Evolutionary conservation across 2,113 vertebrate species (phyloP).

Genomic region (Lepus europaeus): DNA sequence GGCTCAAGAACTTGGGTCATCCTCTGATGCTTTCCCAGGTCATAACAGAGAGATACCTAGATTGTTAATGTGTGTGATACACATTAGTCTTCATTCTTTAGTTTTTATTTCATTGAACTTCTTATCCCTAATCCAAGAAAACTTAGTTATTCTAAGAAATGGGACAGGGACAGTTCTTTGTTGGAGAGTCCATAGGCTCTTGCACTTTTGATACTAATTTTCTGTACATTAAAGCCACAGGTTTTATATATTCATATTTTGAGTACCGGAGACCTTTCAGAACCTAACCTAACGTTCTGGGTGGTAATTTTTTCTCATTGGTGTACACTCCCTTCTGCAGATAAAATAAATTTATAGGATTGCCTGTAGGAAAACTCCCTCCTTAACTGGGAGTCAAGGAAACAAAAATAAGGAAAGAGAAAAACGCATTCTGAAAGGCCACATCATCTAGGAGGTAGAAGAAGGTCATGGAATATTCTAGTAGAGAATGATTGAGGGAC

Average conservation of each 20-base stretch:
- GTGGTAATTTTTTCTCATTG: fast-evolving
- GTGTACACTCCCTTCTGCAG: neutral
- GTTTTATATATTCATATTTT: neutral
- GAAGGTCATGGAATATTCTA: fast-evolving
- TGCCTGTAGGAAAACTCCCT: neutral
- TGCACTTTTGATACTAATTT: neutral
- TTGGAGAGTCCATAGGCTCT: neutral
- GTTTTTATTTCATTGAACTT: neutral
- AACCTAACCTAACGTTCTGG: neutral
- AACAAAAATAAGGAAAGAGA: neutral
- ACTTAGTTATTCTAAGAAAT: neutral
- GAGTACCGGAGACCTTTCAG: neutral
- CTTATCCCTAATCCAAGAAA: neutral
- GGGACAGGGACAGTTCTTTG: neutral
- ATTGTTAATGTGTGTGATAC: conserved; percentile 4
- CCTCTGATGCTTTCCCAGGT: too few species aligned
- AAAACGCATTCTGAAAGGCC: neutral
- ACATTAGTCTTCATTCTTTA: neutral
- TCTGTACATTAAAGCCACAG: neutral
- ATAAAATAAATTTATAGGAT: neutral
- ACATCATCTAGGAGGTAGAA: fast-evolving
- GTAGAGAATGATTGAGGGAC: neutral
- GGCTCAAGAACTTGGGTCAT: too few species aligned
- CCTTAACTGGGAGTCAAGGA: neutral
- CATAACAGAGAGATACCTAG: neutral